Percentiles rank a stretch among this genome's conserved stretches.
Conservation (phyloP, 2,888 invertebrate genomes). For the Drosophila setosimentum region DNA sequence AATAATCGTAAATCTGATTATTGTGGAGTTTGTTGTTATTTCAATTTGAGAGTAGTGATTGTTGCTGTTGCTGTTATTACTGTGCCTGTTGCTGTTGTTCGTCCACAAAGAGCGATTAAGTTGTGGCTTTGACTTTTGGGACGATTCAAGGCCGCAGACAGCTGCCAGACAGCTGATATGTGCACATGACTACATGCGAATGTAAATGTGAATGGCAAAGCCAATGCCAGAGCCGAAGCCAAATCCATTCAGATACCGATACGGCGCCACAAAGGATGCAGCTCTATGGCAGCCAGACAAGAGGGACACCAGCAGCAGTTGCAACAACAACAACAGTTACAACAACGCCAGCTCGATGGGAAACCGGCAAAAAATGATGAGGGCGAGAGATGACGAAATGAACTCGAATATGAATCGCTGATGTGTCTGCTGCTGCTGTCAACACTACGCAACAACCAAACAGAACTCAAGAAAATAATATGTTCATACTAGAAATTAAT, state of each 20-base stretch:
- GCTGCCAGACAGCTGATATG: slow-evolving; percentile 82
- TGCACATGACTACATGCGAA: slow-evolving; percentile 75
- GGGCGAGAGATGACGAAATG: slow-evolving; percentile 65
- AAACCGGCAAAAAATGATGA: slow-evolving; percentile 35
- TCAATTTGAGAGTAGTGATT: slow-evolving; percentile 11
- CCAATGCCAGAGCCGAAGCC: slow-evolving; percentile 32
- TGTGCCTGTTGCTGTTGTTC: slow-evolving; percentile 16
- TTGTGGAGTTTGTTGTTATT: slow-evolving; percentile 21
- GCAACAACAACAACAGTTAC: slow-evolving; percentile 12
- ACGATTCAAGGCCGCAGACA: slow-evolving; percentile 78
- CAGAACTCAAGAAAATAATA: neutral
- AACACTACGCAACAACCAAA: slow-evolving; percentile 34
- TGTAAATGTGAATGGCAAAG: slow-evolving; percentile 34
- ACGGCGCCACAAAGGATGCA: slow-evolving; percentile 62
- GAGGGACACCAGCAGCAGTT: slow-evolving; percentile 9
- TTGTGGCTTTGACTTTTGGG: slow-evolving; percentile 74
- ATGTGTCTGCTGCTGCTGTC: slow-evolving; percentile 17
- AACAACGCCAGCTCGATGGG: slow-evolving; percentile 4
- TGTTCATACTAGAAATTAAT: neutral
- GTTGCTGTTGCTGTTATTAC: slow-evolving; percentile 13
- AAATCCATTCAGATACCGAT: slow-evolving; percentile 67
- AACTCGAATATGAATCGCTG: slow-evolving; percentile 64
- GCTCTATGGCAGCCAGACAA: slow-evolving; percentile 38
- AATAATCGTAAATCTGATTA: slow-evolving; percentile 58
- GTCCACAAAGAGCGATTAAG: slow-evolving; percentile 66